Conservation (phyloP, 2,113 vertebrate species). For the Microtus ochrogaster region DNA sequence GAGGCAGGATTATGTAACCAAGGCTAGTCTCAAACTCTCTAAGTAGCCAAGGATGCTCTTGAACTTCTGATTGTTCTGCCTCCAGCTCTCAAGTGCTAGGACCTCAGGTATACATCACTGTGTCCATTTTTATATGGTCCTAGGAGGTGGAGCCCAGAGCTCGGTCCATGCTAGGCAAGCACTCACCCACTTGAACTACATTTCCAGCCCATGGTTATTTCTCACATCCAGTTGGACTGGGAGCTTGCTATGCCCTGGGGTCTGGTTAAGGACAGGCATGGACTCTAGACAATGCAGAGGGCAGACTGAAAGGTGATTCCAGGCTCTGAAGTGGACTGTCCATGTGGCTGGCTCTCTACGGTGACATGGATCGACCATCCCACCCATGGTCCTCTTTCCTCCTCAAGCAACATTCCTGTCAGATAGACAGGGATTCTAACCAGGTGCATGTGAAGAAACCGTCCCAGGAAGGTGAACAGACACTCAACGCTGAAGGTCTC, state of each 20-base stretch:
- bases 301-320: not conserved
- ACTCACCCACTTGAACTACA: not conserved
- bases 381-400: not conserved
- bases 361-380: rapidly evolving
- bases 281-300: no score
- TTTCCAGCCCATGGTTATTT: not conserved
- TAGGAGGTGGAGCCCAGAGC: not conserved
- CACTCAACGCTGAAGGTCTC: not conserved
- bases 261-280: not conserved
- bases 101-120: not conserved
- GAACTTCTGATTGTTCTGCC: not conserved
- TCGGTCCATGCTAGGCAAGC: no score
- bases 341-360: not conserved
- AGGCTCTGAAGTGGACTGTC: not conserved
- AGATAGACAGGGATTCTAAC: not conserved
- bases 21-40: not conserved
- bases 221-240: not conserved
- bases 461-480: not conserved
- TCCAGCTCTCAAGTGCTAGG: no score
- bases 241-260: not conserved
- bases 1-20: no score
- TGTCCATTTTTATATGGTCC: not conserved
- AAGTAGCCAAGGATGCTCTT: not conserved
- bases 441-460: not conserved
- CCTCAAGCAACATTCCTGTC: not conserved